These are phyloP conservation scores for Latrodectus geometricus DNA, from an alignment of 1,140 invertebrate species.

Conservation along the genomic window DNA sequence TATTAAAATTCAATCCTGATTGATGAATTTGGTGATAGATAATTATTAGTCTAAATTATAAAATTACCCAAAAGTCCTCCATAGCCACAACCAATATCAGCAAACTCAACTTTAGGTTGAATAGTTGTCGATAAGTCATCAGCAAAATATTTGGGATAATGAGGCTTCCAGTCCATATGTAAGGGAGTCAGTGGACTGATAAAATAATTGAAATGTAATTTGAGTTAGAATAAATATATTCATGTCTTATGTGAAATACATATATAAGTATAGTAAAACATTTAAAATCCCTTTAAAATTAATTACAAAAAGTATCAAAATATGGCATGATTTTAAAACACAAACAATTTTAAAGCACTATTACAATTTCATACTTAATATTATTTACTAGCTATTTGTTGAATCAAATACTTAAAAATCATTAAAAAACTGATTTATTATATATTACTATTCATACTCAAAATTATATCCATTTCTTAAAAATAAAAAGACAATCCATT, in stretches of 20 bases:
- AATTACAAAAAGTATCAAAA: background rate
- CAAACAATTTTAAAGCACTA: background rate
- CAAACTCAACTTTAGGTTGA: slow-evolving; percentile 83
- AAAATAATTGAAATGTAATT: slow-evolving; percentile 18
- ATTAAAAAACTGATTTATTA: too few relatives aligned
- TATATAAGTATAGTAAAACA: background rate
- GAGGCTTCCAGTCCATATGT: slow-evolving; percentile 80
- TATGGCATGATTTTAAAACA: background rate
- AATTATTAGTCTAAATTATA: background rate
- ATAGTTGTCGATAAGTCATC: slow-evolving; percentile 36
- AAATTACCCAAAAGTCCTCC: slow-evolving; percentile 88
- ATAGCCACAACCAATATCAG: slow-evolving; percentile 98
- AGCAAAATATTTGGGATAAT: slow-evolving; percentile 78
- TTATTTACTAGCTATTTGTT: background rate
- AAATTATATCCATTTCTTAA: too few relatives aligned
- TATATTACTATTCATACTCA: too few relatives aligned
- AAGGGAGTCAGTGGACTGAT: slow-evolving; percentile 77
- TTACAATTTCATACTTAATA: background rate
- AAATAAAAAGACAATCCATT: too few relatives aligned
- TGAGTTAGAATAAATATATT: background rate
- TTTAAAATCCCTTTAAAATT: background rate
- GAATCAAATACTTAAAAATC: too few relatives aligned
- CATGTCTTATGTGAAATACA: background rate
- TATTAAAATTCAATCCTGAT: too few relatives aligned
- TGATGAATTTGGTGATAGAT: too few relatives aligned